These are phyloP conservation scores for Hyles lineata DNA, from an alignment of 2,888 invertebrate genomes.

Conservation along the genomic window DNA sequence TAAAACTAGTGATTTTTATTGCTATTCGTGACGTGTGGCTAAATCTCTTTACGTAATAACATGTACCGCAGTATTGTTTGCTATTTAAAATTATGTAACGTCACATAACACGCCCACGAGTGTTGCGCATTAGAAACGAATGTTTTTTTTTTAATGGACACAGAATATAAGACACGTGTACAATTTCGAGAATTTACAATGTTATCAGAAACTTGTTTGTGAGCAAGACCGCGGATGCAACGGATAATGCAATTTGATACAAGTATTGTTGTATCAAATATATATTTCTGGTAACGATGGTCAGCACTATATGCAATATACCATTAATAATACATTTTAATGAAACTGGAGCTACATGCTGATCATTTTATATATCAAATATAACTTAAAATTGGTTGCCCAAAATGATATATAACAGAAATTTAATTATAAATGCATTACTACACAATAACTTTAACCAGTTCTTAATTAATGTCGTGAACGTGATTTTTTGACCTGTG, in stretches of 20 bases:
- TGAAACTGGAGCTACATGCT: not conserved
- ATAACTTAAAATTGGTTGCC: too few relatives aligned
- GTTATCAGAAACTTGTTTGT: not conserved
- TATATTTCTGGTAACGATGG: not conserved
- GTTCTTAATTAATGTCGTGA: too few relatives aligned
- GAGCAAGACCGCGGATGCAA: not conserved
- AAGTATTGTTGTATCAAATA: not conserved
- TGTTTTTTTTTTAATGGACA: not conserved
- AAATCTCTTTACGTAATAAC: not conserved
- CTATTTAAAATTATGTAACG: not conserved
- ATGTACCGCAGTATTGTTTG: not conserved
- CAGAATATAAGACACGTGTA: not conserved
- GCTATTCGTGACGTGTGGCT: not conserved
- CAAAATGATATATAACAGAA: too few relatives aligned
- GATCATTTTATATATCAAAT: too few relatives aligned
- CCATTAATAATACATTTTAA: not conserved
- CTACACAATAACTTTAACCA: too few relatives aligned
- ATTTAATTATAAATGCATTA: too few relatives aligned
- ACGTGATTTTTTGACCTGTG: too few relatives aligned
- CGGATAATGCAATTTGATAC: constrained; percentile 12
- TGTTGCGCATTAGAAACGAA: not conserved
- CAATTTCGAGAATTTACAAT: not conserved
- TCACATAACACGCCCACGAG: not conserved
- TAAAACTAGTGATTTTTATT: not conserved
- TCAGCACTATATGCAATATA: not conserved